Evolutionary conservation across 1,140 invertebrate species (phyloP).

Genomic region (Trissolcus basalis): DNA sequence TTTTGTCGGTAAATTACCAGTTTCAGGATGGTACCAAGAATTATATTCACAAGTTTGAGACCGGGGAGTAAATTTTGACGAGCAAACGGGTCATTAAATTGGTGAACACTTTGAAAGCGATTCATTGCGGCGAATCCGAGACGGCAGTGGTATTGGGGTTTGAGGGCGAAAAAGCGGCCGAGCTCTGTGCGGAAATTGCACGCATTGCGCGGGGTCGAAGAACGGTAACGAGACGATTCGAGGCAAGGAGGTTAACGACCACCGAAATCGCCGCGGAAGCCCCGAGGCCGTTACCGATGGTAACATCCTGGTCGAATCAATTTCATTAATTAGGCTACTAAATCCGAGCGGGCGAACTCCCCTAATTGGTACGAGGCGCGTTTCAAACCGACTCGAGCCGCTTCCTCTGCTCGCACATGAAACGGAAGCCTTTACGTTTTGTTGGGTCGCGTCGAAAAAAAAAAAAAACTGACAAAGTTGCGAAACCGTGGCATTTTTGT

Average conservation of each 20-base stretch:
- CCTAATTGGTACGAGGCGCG: constrained; percentile 67
- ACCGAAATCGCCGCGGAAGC: constrained; percentile 52
- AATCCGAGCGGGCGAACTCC: constrained; percentile 64
- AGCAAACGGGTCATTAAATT: constrained; percentile 26
- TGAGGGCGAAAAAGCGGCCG: constrained; percentile 19
- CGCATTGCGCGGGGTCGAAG: constrained; percentile 28
- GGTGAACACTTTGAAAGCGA: constrained; percentile 17
- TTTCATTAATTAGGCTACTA: constrained; percentile 73
- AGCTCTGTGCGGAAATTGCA: constrained; percentile 12
- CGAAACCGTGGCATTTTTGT: constrained; percentile 65
- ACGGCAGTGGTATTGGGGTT: neutral
- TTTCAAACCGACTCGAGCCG: constrained; percentile 61
- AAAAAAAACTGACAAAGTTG: constrained; percentile 73
- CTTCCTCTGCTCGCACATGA: constrained; percentile 39
- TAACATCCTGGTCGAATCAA: constrained; percentile 66
- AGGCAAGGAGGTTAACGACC: constrained; percentile 56
- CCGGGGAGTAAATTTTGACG: constrained; percentile 30
- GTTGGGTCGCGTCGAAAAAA: constrained; percentile 52
- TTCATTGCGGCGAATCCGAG: constrained; percentile 12
- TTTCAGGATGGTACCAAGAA: neutral
- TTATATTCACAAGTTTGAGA: neutral
- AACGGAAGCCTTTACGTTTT: constrained; percentile 39
- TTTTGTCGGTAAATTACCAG: no score
- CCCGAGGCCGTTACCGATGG: constrained; percentile 54
- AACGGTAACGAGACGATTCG: constrained; percentile 54